These are phyloP conservation scores for Gorsachius magnificus DNA, from an alignment of 2,797 vertebrate genomes.

Conservation along the genomic window DNA sequence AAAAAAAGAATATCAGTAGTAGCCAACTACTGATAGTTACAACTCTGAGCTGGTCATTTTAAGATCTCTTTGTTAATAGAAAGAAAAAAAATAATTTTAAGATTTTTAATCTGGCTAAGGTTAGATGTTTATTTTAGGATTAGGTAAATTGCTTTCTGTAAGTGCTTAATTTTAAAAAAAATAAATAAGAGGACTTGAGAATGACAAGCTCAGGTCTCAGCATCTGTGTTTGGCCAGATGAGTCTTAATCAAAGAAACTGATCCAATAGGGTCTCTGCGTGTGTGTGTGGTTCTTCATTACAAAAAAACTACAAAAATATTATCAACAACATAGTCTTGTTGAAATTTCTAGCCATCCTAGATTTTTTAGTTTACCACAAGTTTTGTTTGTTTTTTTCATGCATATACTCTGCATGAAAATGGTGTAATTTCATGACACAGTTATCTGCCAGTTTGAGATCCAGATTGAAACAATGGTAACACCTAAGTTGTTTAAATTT, in stretches of 20 bases:
- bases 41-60: neutral
- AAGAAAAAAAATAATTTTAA: too few species aligned
- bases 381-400: neutral
- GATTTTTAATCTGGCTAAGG: neutral
- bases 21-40: neutral
- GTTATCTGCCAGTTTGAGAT: neutral
- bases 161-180: neutral
- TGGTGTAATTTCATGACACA: neutral
- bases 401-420: neutral
- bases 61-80: neutral
- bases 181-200: neutral
- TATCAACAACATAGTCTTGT: neutral
- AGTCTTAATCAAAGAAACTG: neutral
- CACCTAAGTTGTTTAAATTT: neutral
- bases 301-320: neutral
- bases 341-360: neutral
- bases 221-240: neutral
- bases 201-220: neutral
- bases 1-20: neutral
- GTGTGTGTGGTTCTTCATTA: too few species aligned
- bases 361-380: neutral
- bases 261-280: neutral
- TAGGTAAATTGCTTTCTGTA: neutral
- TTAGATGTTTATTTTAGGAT: neutral
- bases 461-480: neutral